phyloP scores from a whole-genome alignment of 2,797 vertebrate species.

The Bovichtus diacanthus region DNA sequence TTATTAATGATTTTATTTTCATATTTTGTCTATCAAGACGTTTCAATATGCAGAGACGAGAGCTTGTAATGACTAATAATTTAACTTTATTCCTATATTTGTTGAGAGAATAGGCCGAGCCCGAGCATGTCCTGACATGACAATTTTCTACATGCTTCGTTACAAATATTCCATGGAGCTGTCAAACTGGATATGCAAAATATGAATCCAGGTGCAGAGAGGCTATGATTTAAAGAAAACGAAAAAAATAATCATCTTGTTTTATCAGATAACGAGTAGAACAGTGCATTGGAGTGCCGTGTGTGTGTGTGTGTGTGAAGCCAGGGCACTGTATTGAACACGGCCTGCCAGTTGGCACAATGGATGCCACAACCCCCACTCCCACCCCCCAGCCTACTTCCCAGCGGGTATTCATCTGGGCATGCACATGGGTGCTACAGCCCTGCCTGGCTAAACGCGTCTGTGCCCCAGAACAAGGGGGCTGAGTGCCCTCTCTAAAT shows the following conservation, averaged over 20 bases:
- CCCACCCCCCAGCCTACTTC: constrained; percentile 73
- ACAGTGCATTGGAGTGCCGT: constrained; percentile 24
- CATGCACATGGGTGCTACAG: constrained; percentile 83
- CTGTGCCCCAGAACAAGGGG: constrained; percentile 79
- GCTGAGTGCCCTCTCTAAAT: constrained; percentile 79
- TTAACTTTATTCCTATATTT: constrained; percentile 3
- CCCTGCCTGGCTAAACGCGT: constrained; percentile 75
- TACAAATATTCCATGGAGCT: constrained; percentile 67
- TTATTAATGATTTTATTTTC: background rate
- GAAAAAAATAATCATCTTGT: constrained; percentile 25
- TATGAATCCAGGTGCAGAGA: constrained; percentile 53
- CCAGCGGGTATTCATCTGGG: constrained; percentile 84
- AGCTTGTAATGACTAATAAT: background rate
- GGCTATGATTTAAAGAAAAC: constrained; percentile 28
- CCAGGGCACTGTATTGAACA: constrained; percentile 71
- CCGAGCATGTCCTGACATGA: constrained; percentile 65
- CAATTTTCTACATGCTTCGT: constrained; percentile 55
- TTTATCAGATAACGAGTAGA: constrained; percentile 44
- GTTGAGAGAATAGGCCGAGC: constrained; percentile 21
- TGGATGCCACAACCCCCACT: constrained; percentile 75
- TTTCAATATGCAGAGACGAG: background rate
- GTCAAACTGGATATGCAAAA: constrained; percentile 73
- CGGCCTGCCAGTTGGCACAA: constrained; percentile 79
- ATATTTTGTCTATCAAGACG: background rate
- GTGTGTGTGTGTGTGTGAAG: constrained; percentile 54